phyloP scores from a whole-genome alignment of 2,888 invertebrate species.

The Clusia tigrina region DNA sequence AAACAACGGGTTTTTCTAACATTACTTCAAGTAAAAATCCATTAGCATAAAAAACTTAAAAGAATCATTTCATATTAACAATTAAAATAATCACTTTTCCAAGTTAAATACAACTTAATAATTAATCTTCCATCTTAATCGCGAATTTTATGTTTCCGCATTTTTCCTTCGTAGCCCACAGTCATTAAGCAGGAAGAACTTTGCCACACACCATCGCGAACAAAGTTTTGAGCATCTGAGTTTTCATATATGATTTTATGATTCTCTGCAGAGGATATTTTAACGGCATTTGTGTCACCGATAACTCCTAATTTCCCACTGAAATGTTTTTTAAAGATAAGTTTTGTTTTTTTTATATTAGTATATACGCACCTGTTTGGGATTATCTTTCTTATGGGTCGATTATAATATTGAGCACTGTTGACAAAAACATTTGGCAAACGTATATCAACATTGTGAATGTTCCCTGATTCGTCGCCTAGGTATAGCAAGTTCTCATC shows the following conservation, averaged over 20 bases:
- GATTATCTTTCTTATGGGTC: slow-evolving; percentile 43
- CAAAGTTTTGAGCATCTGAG: slow-evolving; percentile 37
- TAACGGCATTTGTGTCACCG: slow-evolving; percentile 42
- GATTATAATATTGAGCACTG: slow-evolving; percentile 35
- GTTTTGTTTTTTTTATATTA: background rate
- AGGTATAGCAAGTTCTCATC: slow-evolving; percentile 37
- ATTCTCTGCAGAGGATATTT: slow-evolving; percentile 25
- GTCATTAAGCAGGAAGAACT: slow-evolving; percentile 35
- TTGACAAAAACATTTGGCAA: slow-evolving; percentile 39
- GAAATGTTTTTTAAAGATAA: background rate
- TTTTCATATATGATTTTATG: slow-evolving; percentile 39
- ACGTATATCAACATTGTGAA: slow-evolving; percentile 39
- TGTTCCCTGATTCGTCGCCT: slow-evolving; percentile 44
- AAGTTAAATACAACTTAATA: too few relatives aligned
- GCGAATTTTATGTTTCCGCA: slow-evolving; percentile 38
- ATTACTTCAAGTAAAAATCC: too few relatives aligned
- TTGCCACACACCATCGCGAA: slow-evolving; percentile 45
- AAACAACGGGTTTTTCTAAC: too few relatives aligned
- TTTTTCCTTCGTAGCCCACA: slow-evolving; percentile 42
- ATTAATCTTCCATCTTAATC: too few relatives aligned
- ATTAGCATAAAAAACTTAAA: too few relatives aligned
- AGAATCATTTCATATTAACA: too few relatives aligned
- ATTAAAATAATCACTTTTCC: too few relatives aligned
- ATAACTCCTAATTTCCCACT: slow-evolving; percentile 42
- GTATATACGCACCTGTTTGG: slow-evolving; percentile 40